Base-by-base conservation (phyloP, 1,140 invertebrate genomes). In the Streblospio benedicti region DNA sequence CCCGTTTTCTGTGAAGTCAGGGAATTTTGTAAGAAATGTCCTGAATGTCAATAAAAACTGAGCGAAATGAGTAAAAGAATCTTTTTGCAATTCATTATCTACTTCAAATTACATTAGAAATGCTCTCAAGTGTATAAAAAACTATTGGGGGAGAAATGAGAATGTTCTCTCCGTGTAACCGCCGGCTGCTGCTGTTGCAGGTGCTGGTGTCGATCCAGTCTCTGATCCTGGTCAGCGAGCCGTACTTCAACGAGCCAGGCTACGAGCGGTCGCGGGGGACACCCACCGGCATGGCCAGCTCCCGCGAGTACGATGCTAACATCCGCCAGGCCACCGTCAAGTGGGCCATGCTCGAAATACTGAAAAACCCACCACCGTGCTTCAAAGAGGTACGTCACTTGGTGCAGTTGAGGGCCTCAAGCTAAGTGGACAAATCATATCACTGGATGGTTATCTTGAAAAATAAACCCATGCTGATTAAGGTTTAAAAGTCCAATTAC, bases 201-300 rank as follows among this genome's bases (percentile, higher is more conserved):
- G 91, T 97, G 38, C 81, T 97, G 67, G 91, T 97, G 14, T 95
- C 92, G 33, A 97, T 97, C 70, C 93, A 97, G 78, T 94, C 90
- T 23, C 79, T 97, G 61, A 97, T 97, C 71, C 80, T 97, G 62
- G 93, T 96, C 16, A 86, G 89, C 35, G 93, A 98, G 76, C 94
- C 94, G 6, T 98, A 97, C 77, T 98, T 97, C 79, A 98, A 98
- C 80, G 94, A 97, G 77, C 94, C 94, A 25, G 93, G 93, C 25
- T 97, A 94, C 78, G 93, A 97, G 80, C 83, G 92, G 62, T 90
- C 88, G 57, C 82, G 91, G 38, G 91, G 91, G 51, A 93, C 91
- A 49, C 85, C 89, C 23, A 85, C 86, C 28, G 93, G 91, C 62
- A 89, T 85, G 67, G 87, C 88, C 73, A 91, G 88, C 75, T 81